Conservation (phyloP, 2,888 invertebrate species). For the Hydriomena furcata region DNA sequence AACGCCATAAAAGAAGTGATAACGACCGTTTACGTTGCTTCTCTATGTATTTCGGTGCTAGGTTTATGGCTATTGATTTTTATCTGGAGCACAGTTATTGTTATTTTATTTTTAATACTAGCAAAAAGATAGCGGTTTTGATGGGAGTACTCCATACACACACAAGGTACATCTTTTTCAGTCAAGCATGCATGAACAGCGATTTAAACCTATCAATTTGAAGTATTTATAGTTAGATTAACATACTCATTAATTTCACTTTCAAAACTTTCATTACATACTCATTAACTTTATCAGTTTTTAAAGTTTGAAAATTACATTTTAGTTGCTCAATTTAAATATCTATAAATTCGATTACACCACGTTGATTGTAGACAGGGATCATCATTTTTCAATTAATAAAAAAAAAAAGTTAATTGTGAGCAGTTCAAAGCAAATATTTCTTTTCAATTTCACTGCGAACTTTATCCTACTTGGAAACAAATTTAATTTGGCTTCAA, state of each 20-base stretch:
- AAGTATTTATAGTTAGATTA: too few species aligned
- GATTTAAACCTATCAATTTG: too few species aligned
- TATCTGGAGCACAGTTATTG: slow-evolving; percentile 10
- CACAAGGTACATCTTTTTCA: too few species aligned
- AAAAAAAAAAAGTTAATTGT: slow-evolving; percentile 33
- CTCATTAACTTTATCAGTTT: not conserved
- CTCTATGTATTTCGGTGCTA: slow-evolving; percentile 33
- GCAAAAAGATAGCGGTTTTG: too few species aligned
- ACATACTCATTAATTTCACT: too few species aligned
- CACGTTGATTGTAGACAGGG: slow-evolving; percentile 15
- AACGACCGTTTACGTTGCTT: slow-evolving; percentile 57
- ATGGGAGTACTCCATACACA: too few species aligned
- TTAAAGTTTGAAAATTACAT: not conserved
- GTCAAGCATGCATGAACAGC: too few species aligned
- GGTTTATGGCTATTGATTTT: slow-evolving; percentile 33
- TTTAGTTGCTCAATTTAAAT: slow-evolving; percentile 8
- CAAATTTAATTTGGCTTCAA: slow-evolving; percentile 49
- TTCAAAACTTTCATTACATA: too few species aligned
- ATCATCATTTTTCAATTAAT: slow-evolving; percentile 24
- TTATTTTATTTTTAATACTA: slow-evolving; percentile 3
- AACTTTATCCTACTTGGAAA: slow-evolving; percentile 35
- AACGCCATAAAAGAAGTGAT: slow-evolving; percentile 64
- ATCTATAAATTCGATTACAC: slow-evolving; percentile 16
- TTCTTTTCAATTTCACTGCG: slow-evolving; percentile 32
- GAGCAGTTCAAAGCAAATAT: slow-evolving; percentile 32